Conservation (phyloP, 1,140 invertebrate genomes). For the Diprion similis region DNA sequence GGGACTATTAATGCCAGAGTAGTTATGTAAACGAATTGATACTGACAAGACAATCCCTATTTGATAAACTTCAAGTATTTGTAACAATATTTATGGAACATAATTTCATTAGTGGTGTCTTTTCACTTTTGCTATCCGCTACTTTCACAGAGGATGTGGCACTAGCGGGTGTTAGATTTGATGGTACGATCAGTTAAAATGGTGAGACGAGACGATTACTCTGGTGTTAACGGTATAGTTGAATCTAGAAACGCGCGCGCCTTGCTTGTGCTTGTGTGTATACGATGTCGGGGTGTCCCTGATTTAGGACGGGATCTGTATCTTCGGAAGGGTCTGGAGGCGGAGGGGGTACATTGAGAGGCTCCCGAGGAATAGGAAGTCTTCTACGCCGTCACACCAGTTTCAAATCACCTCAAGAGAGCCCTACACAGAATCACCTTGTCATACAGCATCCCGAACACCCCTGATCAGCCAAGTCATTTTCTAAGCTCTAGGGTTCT, state of each 20-base stretch:
- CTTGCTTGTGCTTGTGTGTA: slow-evolving; percentile 41
- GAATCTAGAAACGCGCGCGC: not conserved
- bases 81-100: too few relatives aligned
- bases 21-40: not conserved
- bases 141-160: not conserved
- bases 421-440: slow-evolving; percentile 59
- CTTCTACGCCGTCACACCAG: slow-evolving; percentile 62
- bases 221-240: not conserved
- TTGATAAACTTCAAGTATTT: not conserved
- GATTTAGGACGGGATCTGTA: slow-evolving; percentile 62
- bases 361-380: slow-evolving; percentile 60
- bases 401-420: slow-evolving; percentile 63
- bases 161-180: too few relatives aligned
- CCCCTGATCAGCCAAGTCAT: slow-evolving; percentile 42
- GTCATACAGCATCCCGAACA: slow-evolving; percentile 62
- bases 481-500: not conserved
- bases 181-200: not conserved
- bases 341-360: slow-evolving; percentile 60
- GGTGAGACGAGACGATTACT: not conserved
- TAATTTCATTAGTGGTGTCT: not conserved
- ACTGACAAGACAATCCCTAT: not conserved
- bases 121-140: not conserved
- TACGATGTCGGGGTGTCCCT: slow-evolving; percentile 60
- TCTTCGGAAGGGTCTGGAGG: slow-evolving; percentile 61
- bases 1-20: slow-evolving; percentile 3